Base-by-base conservation (phyloP, 92 coral and sea anemone species). In the Nematostella vectensis region DNA sequence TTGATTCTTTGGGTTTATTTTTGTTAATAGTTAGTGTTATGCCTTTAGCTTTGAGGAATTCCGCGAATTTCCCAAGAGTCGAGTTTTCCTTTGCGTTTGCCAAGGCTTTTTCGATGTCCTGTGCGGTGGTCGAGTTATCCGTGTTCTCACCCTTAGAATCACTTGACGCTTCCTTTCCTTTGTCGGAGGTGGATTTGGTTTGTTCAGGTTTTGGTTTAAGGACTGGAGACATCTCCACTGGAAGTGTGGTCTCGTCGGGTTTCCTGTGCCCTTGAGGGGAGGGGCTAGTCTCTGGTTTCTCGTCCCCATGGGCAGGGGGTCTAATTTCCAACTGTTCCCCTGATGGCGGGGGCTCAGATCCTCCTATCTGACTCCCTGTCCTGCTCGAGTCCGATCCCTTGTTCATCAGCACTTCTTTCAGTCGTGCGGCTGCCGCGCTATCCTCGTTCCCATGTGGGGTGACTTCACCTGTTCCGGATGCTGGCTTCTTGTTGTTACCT, bases 41-140 rank as follows among this genome's bases (percentile, higher is more conserved):
- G 4, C 72, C 72, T 55, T 66, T 66, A 1, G 62, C 16, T 55
- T 66, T 66, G 29, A 66, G 48, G 63, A 66, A 66, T 51, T 66
- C 60, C 22, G 72, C 72, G 21, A 66, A 66, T 20, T 66, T 26
- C 8, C 72, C 72, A 3, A 66, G 45, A 0, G 72, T 37, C 2
- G 63, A 52, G 25, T 48, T 48, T 22, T 39, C 65, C 47, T 58
- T 30, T 0, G 62, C 62, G 11, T 22, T 15, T 20, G 49, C 22
- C 9, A 58, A 24, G 2, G 50, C 63, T 48, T 58, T 58, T 11
- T 30, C 27, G 24, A 58, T 58, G 2, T 58, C 63, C 10, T 33
- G 25, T 12, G 50, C 49, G 19, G 63, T 27, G 22, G 63, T 4
- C 3, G 48, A 24, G n/a, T n/a, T n/a, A 2, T 4, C 9, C 4